Evolutionary conservation across 2,888 invertebrate species (phyloP), one percentile per base, ranked within the genome.

Genomic region (Rambutsinella grinnellia): DNA sequence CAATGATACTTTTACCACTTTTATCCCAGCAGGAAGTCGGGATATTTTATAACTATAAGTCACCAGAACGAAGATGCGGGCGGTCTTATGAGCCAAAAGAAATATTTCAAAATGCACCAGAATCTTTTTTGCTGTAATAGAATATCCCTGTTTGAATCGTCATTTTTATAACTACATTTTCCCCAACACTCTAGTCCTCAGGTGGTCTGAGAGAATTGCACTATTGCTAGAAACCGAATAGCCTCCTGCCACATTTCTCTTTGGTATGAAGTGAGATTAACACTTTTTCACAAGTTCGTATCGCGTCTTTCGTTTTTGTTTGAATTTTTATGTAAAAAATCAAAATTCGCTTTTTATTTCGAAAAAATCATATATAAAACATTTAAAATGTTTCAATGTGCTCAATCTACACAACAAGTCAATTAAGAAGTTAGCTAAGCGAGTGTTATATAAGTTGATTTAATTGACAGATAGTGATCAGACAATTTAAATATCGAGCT

Each of bases 1-100:
- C 62, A 75, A 75, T 75, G 74, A 67, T 61, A 75, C 74, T 75
- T 75, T 75, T 75, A 75, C 74, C 67, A 75, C 74, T 75, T 72
- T 75, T 75, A 75, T 75, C 74, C 0, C 74, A 75, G 74, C 74
- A 66, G 66, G 74, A 75, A 67, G 67, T 67, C 74, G 67, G 74
- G 67, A 67, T 62, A 21, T 60, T 61, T 53, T 57, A 46, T 21
- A 36, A 8, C 28, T 65, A 23, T 53, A 60, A 44, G 66, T 53
- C 54, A 54, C 51, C 47, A 47, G 53, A 67, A 46, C 54, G 19
- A 36, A 57, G 21, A 75, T 28, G 67, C 74, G 67, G 74, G 74
- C 67, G 74, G 74, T 75, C 74, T 75, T 66, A 67, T 36, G 13
- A 36, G 36, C 36, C 36, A 5, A 36, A 36, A 36, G 13, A 36